Evolutionary conservation across 2,113 vertebrate species (phyloP).

Genomic region (Polypterus senegalus): DNA sequence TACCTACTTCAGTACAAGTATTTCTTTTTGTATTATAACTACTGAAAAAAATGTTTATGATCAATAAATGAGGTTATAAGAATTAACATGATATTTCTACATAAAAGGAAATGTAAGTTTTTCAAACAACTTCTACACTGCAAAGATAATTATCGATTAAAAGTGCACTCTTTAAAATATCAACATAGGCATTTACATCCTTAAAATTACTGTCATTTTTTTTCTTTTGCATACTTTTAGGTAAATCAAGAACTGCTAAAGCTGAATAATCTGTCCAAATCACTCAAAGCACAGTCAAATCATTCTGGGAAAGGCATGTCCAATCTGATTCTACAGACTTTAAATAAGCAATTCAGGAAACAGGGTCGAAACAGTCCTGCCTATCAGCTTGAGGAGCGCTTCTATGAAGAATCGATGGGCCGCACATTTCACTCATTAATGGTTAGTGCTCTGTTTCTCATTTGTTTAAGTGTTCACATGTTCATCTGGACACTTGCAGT

Average conservation of each 20-base stretch:
- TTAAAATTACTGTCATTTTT: neutral
- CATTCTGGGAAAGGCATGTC: slow-evolving; percentile 19
- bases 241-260: slow-evolving; percentile 21
- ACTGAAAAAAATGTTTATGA: too few species aligned
- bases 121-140: too few species aligned
- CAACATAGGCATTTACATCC: too few species aligned
- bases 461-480: too few species aligned
- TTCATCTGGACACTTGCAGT: too few species aligned
- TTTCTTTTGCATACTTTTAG: slow-evolving; percentile 4
- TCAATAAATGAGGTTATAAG: too few species aligned
- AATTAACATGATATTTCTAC: too few species aligned
- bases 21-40: too few species aligned
- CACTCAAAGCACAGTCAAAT: slow-evolving; percentile 14
- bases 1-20: too few species aligned
- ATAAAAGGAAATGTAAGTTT: too few species aligned
- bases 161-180: too few species aligned
- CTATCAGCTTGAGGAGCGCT: slow-evolving; percentile 18
- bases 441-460: slow-evolving; percentile 9
- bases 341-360: slow-evolving; percentile 19
- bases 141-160: too few species aligned
- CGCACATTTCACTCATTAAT: slow-evolving; percentile 18
- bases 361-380: slow-evolving; percentile 13
- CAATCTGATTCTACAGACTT: slow-evolving; percentile 17
- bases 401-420: slow-evolving; percentile 23
- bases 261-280: slow-evolving; percentile 15